Base-by-base conservation (phyloP, 2,113 vertebrate genomes). In the Heptranchias perlo region DNA sequence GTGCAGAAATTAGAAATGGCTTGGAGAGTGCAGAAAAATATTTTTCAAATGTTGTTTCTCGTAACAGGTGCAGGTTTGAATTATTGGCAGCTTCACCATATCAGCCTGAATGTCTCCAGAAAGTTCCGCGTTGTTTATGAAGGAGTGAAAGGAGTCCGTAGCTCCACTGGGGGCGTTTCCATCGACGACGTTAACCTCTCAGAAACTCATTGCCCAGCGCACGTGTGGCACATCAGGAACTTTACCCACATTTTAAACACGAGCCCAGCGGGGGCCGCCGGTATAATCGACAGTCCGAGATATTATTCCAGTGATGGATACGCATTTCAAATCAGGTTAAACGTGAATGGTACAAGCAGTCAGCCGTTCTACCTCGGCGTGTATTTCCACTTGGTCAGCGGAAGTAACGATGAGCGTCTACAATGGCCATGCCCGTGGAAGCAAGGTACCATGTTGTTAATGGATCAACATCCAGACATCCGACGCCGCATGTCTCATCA, bases 151-250 rank as follows among this genome's bases (percentile, higher is more conserved):
- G 97, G 96, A 52, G 76, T 47, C 1, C 96, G 97, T 0, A 76
- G 69, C 0, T 97, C 98, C 2, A 8, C 54, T 0, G 99, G 99
- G 31, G 99, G 99, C 13, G 96, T 99, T 73, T 99, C 99, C 16
- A 97, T 99, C 94, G 99, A 99, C 0, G 99, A 99, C 96, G 98
- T 99, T 96, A 99, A 99, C 97, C 97, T 99, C 21, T 99, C 99
- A 0, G 99, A 99, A 97, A 98, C 98, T 5, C 97, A 96, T 61
- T 99, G 99, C 97, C 99, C 99, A 47, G 98, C 99, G 94, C 98
- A 98, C 0, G 4, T 97, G 54, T 99, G 99, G 99, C 98, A 98
- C 0, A 98, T 99, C 96, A 97, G 96, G 96, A 98, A 99, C 97
- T 99, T 99, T 96, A 97, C 96, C 0, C 3, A 97, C 0, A 97